Evolutionary conservation across 2,888 invertebrate genomes (phyloP), one percentile per base, ranked within the genome.

Genomic region (Polydrusus pterygomalis): DNA sequence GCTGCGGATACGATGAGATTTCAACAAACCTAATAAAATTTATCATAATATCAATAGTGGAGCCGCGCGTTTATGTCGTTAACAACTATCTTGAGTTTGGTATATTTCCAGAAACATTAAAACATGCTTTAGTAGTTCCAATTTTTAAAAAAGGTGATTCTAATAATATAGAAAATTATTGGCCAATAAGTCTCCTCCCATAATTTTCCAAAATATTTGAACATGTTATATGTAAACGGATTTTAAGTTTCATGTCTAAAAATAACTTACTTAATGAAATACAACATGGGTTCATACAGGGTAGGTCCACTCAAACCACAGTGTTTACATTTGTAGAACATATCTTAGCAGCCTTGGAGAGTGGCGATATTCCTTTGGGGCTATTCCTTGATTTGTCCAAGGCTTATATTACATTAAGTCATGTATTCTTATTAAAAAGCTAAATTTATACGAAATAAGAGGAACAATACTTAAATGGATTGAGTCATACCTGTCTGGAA

Each of bases 371-470:
- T 13, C 13, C 56, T 56, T 56, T 56, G 30, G 56, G 56, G 56
- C 30, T 56, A n/a, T 68, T 51, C 17, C 54, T 68, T 38, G 68
- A 68, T n/a, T 40, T 67, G 30, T 49, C 67, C 11, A 67, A 67
- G 34, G 67, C 18, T 3, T 67, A 43, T 67, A 51, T 49, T n/a
- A 68, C 54, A 38, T 7, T 68, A n/a, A 40, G 25, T 54, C 68
- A 34, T 51, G 54, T n/a, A n/a, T n/a, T n/a, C n/a, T n/a, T n/a
- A n/a, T n/a, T n/a, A n/a, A n/a, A n/a, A n/a, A n/a, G n/a, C n/a
- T n/a, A n/a, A n/a, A n/a, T n/a, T n/a, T n/a, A n/a, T n/a, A n/a
- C n/a, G n/a, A n/a, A n/a, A n/a, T n/a, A 38, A 25, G 68, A 20
- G 68, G 54, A 69, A 20, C 17, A 20, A n/a, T 56, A 9, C 40